These are phyloP conservation scores for Rhinolophus sinicus DNA, from an alignment of 2,113 vertebrate genomes.

Conservation along the genomic window DNA sequence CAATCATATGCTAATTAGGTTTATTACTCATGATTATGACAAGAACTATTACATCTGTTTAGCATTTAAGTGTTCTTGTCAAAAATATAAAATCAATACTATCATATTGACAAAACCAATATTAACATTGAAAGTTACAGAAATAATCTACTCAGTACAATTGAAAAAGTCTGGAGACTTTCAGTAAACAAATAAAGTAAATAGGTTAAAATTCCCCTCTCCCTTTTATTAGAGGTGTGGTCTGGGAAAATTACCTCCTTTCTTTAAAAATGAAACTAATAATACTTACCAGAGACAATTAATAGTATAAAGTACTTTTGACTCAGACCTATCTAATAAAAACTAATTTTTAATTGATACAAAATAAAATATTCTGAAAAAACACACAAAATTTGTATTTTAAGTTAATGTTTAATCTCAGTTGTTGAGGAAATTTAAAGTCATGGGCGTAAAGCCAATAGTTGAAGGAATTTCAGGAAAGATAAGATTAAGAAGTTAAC, in stretches of 20 bases:
- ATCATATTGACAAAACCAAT: not conserved
- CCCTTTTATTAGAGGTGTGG: not conserved
- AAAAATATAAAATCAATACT: not conserved
- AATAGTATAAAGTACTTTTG: not conserved
- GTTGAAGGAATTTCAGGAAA: not conserved
- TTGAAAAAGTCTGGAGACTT: not conserved
- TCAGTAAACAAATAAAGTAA: not conserved
- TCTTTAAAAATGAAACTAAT: not conserved
- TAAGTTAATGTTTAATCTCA: not conserved
- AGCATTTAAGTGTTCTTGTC: slow-evolving; percentile 7
- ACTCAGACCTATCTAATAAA: not conserved
- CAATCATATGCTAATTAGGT: not conserved
- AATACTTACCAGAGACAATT: not conserved
- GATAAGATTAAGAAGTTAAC: not conserved
- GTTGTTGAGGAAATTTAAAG: not conserved
- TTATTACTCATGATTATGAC: not conserved
- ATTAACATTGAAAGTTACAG: not conserved
- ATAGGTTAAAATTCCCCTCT: not conserved
- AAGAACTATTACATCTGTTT: not conserved
- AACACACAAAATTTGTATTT: not conserved
- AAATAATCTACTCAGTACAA: not conserved
- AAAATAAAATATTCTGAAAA: slow-evolving; percentile 46
- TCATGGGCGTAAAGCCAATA: not conserved
- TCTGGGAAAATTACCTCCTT: not conserved
- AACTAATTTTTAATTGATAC: not conserved